Base-by-base conservation (phyloP, 2,113 vertebrate species). In the Sarotherodon lohbergeri region DNA sequence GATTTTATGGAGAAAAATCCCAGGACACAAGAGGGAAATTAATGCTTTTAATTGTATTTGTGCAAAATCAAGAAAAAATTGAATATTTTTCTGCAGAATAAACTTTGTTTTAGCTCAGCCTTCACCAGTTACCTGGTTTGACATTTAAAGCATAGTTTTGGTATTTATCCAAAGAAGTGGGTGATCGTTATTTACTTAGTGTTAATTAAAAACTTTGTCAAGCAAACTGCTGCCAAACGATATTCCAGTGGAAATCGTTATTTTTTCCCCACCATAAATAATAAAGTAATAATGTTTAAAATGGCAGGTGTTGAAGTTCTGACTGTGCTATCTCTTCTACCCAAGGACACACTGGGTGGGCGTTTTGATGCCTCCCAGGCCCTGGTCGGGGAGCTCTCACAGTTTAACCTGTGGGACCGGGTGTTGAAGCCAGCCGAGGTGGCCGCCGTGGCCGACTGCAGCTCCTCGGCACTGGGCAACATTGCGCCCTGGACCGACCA, bases 351-450 rank as follows among this genome's bases (percentile, higher is more conserved):
- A 0, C 82, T 99, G 57, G 98, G 98, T 0, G 98, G 98, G 1
- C 97, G 98, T 10, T 99, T 99, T 24, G 98, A 99, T 1, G 98
- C 98, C 39, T 98, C 98, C 0, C 98, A 99, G 93, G 98, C 98
- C 56, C 97, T 99, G 4, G 98, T 99, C 0, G 98, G 98, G 11
- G 98, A 99, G 94, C 96, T 99, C 43, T 97, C 98, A 0, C 97
- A 99, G 93, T 99, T 99, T 91, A 96, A 98, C 43, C 93, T 99
- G 87, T 99, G 98, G 98, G 98, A 99, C 92, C 97, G 97, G 6
- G 95, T 97, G 88, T 94, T 99, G 95, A 97, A 97, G 0, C 96
- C 97, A 0, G 94, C 87, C 0, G 98, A 99, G 93, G 97, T 99
- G 84, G 92, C 97, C 17, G 96, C 96, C 57, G 90, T 99, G 86